Base-by-base conservation (phyloP, 2,113 vertebrate species). In the Marmota flaviventris region DNA sequence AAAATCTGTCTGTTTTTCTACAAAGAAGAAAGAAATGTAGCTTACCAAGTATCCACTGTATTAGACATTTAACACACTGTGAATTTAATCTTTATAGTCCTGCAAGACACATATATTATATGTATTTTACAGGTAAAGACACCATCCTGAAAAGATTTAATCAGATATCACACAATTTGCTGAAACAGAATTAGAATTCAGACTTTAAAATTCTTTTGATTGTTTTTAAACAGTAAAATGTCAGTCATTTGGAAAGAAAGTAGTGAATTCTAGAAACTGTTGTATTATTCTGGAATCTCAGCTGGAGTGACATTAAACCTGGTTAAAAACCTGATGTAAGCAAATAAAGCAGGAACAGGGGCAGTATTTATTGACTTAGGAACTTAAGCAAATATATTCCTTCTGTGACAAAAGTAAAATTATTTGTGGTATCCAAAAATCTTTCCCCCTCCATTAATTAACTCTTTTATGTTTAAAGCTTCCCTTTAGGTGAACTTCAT, bases 251-350 rank as follows among this genome's bases (percentile, higher is more conserved):
- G 42, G 51, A 51, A 51, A 79, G 25, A 79, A 92, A 89, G 39
- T 65, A 73, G 56, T 87, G 25, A 97, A 58, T 86, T 85, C 20
- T 76, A 91, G n/a, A 42, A 94, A 18, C 48, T 75, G n/a, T 76
- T 81, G 27, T 91, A 42, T 85, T 25, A 65, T 20, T 83, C 20
- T 86, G 51, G 39, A 84, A 92, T 89, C 34, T 94, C 81, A 39
- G 3, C 53, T 63, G 12, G 89, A 89, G n/a, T 92, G 69, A 45
- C 37, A 63, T 58, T 58, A 58, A 58, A 58, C 6, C 56, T 58
- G 56, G 56, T 58, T 22, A 22, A 58, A 58, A 58, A 22, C 20
- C 7, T 22, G 56, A 48, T 27, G 53, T 48, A 76, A 48, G 37
- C 25, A 32, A 75, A 81, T 61, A 63, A 51, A 37, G 2, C 16